Percentiles rank a stretch among this genome's conserved stretches.
Conservation (phyloP, 2,113 vertebrate genomes). For the Nothobranchius kuhntae region DNA sequence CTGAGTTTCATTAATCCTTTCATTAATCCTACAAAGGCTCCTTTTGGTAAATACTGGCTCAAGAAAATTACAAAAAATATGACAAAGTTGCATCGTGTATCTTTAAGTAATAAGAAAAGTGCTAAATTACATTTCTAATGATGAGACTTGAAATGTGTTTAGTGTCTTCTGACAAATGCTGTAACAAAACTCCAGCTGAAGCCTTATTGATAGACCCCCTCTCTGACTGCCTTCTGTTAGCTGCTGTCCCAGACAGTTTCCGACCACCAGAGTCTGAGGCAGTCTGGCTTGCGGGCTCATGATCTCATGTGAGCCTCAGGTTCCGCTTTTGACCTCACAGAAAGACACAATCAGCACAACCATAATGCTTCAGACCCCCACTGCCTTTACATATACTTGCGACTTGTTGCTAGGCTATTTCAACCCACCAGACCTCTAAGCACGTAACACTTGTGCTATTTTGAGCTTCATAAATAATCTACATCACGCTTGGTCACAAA, state of each 20-base stretch:
- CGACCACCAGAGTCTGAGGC: slow-evolving; percentile 22
- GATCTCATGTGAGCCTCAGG: slow-evolving; percentile 27
- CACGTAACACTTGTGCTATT: slow-evolving; percentile 48
- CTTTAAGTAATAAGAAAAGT: too few species aligned
- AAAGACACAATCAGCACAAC: too few species aligned
- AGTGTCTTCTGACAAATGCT: background rate
- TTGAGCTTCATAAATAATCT: slow-evolving; percentile 40
- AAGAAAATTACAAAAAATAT: too few species aligned
- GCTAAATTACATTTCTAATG: too few species aligned
- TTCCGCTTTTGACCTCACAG: slow-evolving; percentile 31
- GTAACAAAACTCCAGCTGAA: slow-evolving; percentile 22
- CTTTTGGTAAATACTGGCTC: too few species aligned
- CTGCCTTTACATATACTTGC: slow-evolving; percentile 22
- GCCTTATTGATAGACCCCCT: slow-evolving; percentile 40
- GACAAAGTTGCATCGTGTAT: too few species aligned
- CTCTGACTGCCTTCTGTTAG: slow-evolving; percentile 19
- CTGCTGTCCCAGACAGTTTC: slow-evolving; percentile 45
- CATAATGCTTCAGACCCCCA: too few species aligned
- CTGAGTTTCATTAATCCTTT: too few species aligned
- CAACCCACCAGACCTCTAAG: slow-evolving; percentile 36
- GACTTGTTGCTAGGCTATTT: slow-evolving; percentile 48
- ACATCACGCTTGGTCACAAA: slow-evolving; percentile 45
- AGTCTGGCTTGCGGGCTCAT: slow-evolving; percentile 32
- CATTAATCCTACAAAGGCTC: too few species aligned
- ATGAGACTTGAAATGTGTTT: too few species aligned